phyloP scores from a whole-genome alignment of 2,888 invertebrate genomes.

The Neoaliturus tenellus region DNA sequence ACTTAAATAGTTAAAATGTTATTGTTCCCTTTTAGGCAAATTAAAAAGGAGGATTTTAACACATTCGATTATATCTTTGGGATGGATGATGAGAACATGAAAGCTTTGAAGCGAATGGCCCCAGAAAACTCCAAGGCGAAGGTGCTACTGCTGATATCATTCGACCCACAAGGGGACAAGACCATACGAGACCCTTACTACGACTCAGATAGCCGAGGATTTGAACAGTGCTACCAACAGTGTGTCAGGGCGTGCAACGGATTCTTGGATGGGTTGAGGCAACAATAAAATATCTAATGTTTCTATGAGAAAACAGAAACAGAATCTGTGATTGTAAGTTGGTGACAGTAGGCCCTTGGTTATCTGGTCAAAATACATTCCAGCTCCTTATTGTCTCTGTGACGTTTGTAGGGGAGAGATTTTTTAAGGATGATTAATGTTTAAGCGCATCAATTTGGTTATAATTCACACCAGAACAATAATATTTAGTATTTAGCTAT shows the following conservation, averaged over 20 bases:
- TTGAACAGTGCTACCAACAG: constrained; percentile 86
- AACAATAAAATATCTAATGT: too few relatives aligned
- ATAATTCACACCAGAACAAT: too few relatives aligned
- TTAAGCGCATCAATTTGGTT: too few relatives aligned
- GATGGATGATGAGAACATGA: constrained; percentile 94
- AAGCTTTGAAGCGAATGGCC: constrained; percentile 76
- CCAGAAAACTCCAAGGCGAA: constrained; percentile 82
- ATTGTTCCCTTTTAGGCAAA: constrained; percentile 76
- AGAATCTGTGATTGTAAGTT: too few relatives aligned
- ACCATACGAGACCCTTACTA: constrained; percentile 96
- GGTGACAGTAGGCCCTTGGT: too few relatives aligned
- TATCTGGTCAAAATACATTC: too few relatives aligned
- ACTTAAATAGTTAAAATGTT: too few relatives aligned
- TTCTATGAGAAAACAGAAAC: too few relatives aligned
- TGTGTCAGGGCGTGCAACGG: constrained; percentile 80
- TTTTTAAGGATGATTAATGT: too few relatives aligned
- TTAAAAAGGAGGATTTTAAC: constrained; percentile 83
- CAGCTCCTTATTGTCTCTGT: too few relatives aligned
- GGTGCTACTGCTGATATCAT: constrained; percentile 89
- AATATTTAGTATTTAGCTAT: too few relatives aligned
- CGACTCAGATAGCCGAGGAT: constrained; percentile 81
- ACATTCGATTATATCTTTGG: constrained; percentile 95
- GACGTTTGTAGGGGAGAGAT: too few relatives aligned
- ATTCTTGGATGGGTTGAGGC: constrained; percentile 75
- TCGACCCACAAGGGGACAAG: constrained; percentile 86